Evolutionary conservation across 2,797 vertebrate species (phyloP), one percentile per base, ranked within the genome.

Genomic region (Stomatorhinus walkeri): DNA sequence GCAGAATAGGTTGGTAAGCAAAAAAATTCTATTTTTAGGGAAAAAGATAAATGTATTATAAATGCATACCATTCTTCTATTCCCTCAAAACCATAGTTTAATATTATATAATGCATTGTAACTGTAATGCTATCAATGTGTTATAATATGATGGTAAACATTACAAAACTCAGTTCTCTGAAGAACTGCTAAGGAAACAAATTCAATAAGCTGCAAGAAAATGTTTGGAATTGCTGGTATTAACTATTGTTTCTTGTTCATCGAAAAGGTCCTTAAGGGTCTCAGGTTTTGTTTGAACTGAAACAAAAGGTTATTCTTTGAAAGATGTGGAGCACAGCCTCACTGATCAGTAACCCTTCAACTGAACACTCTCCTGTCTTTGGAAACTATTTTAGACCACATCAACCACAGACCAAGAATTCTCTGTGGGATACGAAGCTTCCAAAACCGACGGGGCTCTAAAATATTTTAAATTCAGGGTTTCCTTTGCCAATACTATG

Each of bases 381-480:
- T 91, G 76, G 87, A 81, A 59, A 93, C 91, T 91, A 91, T 92
- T 94, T 94, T 92, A 93, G 93, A 92, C 52, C 89, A 88, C 68
- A 64, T 87, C 84, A 90, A 90, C 94, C 94, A 94, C 95, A 95
- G 94, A 92, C 92, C 94, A 91, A 40, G 52, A 84, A 52, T 83
- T 93, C 90, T 87, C 72, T 16, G 36, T 89, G 90, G 89, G 83
- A 91, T 83, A 91, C 90, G 90, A 93, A 91, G 90, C 87, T 91
- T 91, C 93, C 90, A 83, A 89, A 94, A 94, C 92, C 93, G 91
- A 89, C 85, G 94, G 93, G 90, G 91, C 95, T 95, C 94, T 92
- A 92, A 95, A 93, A 92, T 91, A 94, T 93, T 91, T 94, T 94
- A 96, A 96, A 90, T 94, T 93, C 91, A 95, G 95, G 93, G 93